Evolutionary conservation across 2,113 vertebrate genomes (phyloP).

Genomic region (Eulemur rufifrons): DNA sequence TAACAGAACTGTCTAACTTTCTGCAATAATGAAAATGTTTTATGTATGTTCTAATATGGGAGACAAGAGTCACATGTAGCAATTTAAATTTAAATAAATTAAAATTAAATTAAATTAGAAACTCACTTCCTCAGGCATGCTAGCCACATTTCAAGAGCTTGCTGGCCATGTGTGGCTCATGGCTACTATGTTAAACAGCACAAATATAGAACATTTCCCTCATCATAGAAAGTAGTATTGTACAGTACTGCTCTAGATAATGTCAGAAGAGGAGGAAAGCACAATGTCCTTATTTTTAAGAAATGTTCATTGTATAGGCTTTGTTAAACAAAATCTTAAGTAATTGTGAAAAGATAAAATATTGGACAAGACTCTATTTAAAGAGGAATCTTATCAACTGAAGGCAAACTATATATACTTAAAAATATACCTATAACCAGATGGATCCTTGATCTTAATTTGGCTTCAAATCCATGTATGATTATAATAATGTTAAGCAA

Average conservation of each 20-base stretch:
- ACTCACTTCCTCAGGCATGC: background rate
- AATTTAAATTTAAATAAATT: background rate
- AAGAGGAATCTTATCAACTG: background rate
- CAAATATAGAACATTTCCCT: background rate
- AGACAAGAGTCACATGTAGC: background rate
- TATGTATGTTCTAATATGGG: background rate
- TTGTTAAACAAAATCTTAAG: conserved; percentile 24
- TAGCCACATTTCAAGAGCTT: background rate
- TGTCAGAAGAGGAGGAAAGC: background rate
- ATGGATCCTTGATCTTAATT: conserved; percentile 18
- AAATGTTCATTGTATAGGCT: background rate
- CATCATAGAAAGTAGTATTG: background rate
- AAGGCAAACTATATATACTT: conserved; percentile 16
- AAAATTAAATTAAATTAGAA: background rate
- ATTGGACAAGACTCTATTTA: background rate
- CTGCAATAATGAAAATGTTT: background rate
- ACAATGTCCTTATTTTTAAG: conserved; percentile 6
- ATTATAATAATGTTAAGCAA: conserved; percentile 25
- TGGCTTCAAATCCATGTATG: conserved; percentile 48
- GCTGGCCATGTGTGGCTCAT: background rate
- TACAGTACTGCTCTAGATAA: background rate
- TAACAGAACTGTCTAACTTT: background rate
- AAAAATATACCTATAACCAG: background rate
- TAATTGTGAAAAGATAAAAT: conserved; percentile 21
- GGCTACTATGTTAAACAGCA: background rate